Conservation (phyloP, 2,113 vertebrate genomes). For the Sialia sialis region DNA sequence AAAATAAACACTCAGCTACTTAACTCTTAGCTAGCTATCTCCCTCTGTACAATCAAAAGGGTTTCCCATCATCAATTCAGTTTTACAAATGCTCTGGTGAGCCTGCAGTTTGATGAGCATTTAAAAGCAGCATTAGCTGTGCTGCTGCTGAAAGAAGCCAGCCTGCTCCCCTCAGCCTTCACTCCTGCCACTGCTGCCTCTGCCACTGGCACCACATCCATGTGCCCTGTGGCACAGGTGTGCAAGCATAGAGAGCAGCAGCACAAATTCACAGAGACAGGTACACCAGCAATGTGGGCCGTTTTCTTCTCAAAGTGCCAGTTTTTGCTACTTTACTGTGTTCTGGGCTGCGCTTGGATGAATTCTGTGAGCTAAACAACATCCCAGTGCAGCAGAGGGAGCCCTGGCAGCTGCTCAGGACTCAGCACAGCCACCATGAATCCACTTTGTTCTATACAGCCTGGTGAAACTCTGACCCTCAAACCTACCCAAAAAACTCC, state of each 20-base stretch:
- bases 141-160: neutral
- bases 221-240: neutral
- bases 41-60: neutral
- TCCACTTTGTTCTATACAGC: neutral
- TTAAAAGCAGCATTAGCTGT: neutral
- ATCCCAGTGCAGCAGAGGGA: neutral
- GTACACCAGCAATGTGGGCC: neutral
- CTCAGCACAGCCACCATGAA: neutral
- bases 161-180: neutral
- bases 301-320: neutral
- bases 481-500: neutral
- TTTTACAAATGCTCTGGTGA: neutral
- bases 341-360: neutral
- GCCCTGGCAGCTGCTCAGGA: neutral
- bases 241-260: neutral
- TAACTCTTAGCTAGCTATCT: conserved; percentile 20
- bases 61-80: neutral
- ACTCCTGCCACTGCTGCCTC: neutral
- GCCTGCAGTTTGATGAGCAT: neutral
- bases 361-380: neutral
- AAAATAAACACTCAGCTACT: conserved; percentile 50
- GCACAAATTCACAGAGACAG: neutral
- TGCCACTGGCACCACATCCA: neutral
- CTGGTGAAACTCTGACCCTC: neutral
- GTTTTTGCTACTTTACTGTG: neutral